Evolutionary conservation across 2,113 vertebrate species (phyloP).

Genomic region (Peromyscus californicus): DNA sequence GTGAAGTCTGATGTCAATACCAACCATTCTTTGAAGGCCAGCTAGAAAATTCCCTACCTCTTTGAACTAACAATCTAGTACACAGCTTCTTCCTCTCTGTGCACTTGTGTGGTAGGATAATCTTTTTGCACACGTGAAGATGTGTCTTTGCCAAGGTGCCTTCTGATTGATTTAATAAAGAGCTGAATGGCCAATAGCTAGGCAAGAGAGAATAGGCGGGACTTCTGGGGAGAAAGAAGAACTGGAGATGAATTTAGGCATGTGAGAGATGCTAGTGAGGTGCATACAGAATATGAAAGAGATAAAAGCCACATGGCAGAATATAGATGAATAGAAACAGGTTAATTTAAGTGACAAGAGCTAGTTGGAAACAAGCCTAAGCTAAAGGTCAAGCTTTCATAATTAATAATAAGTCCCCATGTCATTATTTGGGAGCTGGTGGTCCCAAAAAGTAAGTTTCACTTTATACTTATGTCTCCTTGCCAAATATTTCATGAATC

Average conservation of each 20-base stretch:
- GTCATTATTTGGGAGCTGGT: neutral
- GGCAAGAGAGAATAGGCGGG: neutral
- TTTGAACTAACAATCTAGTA: neutral
- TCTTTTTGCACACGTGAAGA: neutral
- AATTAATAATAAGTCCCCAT: neutral
- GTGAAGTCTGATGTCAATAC: neutral
- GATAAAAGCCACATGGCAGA: neutral
- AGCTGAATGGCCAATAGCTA: neutral
- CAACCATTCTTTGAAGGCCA: neutral
- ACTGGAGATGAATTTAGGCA: neutral
- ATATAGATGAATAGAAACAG: neutral
- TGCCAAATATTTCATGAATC: neutral
- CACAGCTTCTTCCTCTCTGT: no score
- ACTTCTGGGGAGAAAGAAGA: neutral
- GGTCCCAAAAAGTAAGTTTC: neutral
- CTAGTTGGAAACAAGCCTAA: neutral
- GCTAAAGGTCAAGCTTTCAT: neutral
- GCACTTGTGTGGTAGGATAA: neutral
- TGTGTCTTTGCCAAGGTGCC: neutral
- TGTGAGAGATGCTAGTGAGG: neutral
- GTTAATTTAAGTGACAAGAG: neutral
- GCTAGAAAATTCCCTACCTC: neutral
- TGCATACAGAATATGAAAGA: neutral
- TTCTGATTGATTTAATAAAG: neutral
- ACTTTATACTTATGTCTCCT: neutral